A percentile compares a stretch with the other conserved stretches of the same genome.
These are phyloP conservation scores for Arctocebus calabarensis DNA, from an alignment of 2,797 vertebrate genomes.

Conservation along the genomic window DNA sequence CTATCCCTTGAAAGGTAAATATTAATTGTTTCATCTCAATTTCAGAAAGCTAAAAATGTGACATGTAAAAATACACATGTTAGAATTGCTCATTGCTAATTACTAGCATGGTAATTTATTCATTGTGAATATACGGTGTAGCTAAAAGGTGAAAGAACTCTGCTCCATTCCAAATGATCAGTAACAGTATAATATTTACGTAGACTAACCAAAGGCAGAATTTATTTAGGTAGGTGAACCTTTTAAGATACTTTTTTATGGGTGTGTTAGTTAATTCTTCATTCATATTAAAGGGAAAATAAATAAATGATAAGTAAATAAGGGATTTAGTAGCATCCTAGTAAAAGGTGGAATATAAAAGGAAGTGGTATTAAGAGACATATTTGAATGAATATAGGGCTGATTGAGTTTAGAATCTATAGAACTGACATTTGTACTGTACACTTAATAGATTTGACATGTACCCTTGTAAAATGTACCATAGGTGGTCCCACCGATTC, in stretches of 20 bases:
- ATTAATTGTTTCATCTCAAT: slow-evolving; percentile 34
- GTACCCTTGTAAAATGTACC: no score
- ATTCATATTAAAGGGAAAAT: background rate
- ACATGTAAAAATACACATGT: background rate
- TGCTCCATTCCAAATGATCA: background rate
- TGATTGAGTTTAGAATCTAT: background rate
- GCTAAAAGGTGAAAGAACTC: background rate
- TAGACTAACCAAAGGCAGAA: background rate
- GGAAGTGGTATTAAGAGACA: background rate
- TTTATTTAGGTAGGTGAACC: background rate
- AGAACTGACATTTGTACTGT: background rate
- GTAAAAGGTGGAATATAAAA: background rate
- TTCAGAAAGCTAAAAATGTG: slow-evolving; percentile 42
- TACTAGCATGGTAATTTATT: background rate
- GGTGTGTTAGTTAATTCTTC: background rate
- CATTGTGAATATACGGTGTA: background rate
- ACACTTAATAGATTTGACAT: no score
- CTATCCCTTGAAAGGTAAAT: slow-evolving; percentile 23
- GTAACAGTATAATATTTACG: background rate
- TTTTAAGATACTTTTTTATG: background rate
- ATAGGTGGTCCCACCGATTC: no score
- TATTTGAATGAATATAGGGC: background rate
- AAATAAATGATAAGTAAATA: background rate
- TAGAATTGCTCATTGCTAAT: background rate
- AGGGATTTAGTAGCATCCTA: background rate